Percentiles rank a stretch among this genome's conserved stretches.
These are phyloP conservation scores for Eptesicus fuscus DNA, from an alignment of 2,113 vertebrate genomes.

Conservation along the genomic window DNA sequence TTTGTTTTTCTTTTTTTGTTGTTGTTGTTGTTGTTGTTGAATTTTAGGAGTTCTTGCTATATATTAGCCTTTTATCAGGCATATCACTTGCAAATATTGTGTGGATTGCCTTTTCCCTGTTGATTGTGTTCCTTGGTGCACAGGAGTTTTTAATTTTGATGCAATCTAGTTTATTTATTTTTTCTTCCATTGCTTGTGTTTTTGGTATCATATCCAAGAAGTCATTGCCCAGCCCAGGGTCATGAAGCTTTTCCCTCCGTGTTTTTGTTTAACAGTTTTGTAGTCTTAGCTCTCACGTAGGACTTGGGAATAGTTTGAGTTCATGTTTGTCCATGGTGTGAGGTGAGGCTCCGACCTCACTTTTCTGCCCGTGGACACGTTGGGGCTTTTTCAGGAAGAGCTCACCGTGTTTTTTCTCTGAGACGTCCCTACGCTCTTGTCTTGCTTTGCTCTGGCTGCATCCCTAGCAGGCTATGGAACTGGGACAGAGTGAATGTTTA, in stretches of 20 bases:
- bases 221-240: not conserved
- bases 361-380: rapidly evolving
- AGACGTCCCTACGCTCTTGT: not conserved
- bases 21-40: not conserved
- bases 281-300: rapidly evolving
- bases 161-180: not conserved
- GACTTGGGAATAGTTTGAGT: not conserved
- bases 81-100: not conserved
- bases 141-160: not conserved
- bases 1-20: not conserved
- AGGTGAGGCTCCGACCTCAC: not conserved
- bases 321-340: rapidly evolving
- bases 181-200: not conserved
- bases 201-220: not conserved
- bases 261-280: not conserved
- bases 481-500: not conserved
- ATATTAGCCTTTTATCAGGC: not conserved
- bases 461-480: not conserved
- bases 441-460: not conserved
- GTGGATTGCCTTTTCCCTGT: not conserved
- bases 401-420: rapidly evolving
- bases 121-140: not conserved
- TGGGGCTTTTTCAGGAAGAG: not conserved
- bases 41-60: too few relatives aligned
- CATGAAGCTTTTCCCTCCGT: not conserved